phyloP scores from a whole-genome alignment of 2,113 vertebrate species.

The Dasypus novemcinctus region DNA sequence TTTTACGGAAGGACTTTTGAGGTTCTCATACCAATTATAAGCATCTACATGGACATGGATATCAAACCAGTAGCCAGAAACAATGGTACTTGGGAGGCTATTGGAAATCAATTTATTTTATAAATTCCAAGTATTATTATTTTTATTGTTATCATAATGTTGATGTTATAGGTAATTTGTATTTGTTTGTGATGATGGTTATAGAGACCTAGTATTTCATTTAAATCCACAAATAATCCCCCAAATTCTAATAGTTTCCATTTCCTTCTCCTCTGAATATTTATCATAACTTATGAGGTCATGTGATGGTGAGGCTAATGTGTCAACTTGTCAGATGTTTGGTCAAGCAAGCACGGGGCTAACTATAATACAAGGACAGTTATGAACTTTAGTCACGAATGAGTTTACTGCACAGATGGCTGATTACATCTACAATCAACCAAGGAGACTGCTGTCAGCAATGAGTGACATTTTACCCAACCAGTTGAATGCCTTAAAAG shows the following conservation, averaged over 20 bases:
- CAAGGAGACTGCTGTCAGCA: no score
- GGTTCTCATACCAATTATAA: not conserved
- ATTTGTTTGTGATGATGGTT: not conserved
- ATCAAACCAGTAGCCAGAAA: not conserved
- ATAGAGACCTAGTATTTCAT: not conserved
- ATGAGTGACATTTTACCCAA: no score
- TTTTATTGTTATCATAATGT: not conserved
- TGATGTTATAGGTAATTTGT: not conserved
- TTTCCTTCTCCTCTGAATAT: constrained; percentile 16
- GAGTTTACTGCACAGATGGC: no score
- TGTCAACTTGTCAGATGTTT: no score
- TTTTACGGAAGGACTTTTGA: not conserved
- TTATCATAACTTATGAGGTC: not conserved
- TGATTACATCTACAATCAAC: no score
- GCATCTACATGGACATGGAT: not conserved
- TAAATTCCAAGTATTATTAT: not conserved
- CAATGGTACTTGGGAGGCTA: not conserved
- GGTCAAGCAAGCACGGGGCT: no score
- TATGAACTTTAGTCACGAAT: no score
- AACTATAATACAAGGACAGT: no score
- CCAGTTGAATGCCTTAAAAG: no score
- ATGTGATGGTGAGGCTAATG: no score
- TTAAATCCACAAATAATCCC: not conserved
- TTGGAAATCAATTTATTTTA: not conserved
- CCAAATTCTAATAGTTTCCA: not conserved